Conservation (phyloP, 2,888 invertebrate species). For the Chrysolina oricalcia region DNA sequence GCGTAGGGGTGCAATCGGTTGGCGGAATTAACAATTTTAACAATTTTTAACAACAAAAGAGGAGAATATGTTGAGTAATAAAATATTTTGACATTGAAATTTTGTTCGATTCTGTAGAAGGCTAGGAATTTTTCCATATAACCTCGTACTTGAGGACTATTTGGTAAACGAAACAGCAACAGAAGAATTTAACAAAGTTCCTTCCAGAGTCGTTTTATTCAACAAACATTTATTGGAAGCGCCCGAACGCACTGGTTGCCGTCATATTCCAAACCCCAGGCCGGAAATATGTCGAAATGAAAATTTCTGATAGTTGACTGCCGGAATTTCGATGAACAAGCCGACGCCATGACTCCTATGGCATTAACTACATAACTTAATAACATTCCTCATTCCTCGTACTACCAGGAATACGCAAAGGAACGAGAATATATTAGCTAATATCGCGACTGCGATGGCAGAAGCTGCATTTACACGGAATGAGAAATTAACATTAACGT, state of each 20-base stretch:
- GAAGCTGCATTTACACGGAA: slow-evolving; percentile 16
- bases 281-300: slow-evolving; percentile 22
- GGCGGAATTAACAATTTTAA: no score
- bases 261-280: background rate
- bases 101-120: no score
- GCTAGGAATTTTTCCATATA: no score
- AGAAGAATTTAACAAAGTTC: no score
- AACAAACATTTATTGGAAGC: background rate
- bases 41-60: no score
- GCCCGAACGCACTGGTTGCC: slow-evolving; percentile 28
- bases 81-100: no score
- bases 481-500: slow-evolving; percentile 31
- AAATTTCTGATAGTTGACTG: slow-evolving; percentile 20
- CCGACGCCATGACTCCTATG: slow-evolving; percentile 16
- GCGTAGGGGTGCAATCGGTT: no score
- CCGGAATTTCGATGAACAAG: slow-evolving; percentile 30
- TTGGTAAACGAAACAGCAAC: no score
- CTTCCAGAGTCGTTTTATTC: no score
- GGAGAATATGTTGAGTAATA: no score
- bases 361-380: slow-evolving; percentile 31
- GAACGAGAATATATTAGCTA: slow-evolving; percentile 35
- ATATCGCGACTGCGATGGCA: slow-evolving; percentile 28
- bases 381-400: slow-evolving; percentile 36
- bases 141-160: no score
- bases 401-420: slow-evolving; percentile 28